Percentiles rank a stretch among this genome's conserved stretches.
Evolutionary conservation across 2,797 vertebrate genomes (phyloP).

Genomic region (Arnoldichthys spilopterus): DNA sequence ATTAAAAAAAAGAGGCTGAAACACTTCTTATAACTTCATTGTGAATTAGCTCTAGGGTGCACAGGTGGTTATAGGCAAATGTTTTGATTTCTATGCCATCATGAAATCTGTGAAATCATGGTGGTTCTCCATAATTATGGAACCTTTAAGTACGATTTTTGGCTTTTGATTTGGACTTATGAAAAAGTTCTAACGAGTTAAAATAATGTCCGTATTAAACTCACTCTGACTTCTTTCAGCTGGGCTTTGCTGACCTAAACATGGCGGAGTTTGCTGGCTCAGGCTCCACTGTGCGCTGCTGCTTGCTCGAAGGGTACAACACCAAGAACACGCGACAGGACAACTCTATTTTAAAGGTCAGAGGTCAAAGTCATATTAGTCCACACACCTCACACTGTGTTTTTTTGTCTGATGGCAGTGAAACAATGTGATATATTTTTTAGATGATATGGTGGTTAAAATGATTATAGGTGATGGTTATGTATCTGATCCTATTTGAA

Average conservation of each 20-base stretch:
- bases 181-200: background rate
- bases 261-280: conserved; percentile 96
- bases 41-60: no score
- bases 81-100: no score
- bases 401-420: background rate
- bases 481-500: no score
- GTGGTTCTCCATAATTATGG: no score
- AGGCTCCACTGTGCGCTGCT: conserved; percentile 92
- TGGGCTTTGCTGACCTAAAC: conserved; percentile 96
- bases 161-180: background rate
- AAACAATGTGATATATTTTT: background rate
- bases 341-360: conserved; percentile 97
- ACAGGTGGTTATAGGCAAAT: no score
- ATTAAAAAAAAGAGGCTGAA: no score
- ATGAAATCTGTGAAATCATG: no score
- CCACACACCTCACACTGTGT: background rate
- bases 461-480: no score
- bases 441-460: no score
- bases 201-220: background rate
- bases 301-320: conserved; percentile 95
- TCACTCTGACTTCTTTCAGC: conserved; percentile 69
- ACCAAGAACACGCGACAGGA: conserved; percentile 97
- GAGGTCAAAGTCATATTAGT: conserved; percentile 7
- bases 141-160: no score
- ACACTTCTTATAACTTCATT: no score